A percentile compares a stretch with the other conserved stretches of the same genome.
Conservation (phyloP, 2,797 vertebrate genomes). For the Hemibagrus guttatus region DNA sequence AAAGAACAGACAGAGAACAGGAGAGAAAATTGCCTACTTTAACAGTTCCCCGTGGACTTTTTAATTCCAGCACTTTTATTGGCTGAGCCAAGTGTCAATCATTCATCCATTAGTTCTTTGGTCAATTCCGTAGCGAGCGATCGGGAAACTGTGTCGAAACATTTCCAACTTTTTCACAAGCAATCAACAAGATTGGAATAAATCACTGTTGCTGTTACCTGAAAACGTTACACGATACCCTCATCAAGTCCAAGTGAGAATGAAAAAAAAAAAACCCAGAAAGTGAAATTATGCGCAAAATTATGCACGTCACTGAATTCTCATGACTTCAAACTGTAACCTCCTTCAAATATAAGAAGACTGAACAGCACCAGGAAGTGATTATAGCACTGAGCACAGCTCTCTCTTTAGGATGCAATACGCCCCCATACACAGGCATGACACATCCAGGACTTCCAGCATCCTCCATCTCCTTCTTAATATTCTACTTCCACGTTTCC, state of each 20-base stretch:
- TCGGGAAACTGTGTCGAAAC: neutral
- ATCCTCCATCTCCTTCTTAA: neutral
- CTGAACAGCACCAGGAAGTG: neutral
- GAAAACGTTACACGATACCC: neutral
- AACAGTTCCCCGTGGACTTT: neutral
- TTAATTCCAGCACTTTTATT: neutral
- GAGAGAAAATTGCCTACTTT: conserved; percentile 16
- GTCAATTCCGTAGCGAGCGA: neutral
- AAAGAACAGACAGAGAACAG: neutral
- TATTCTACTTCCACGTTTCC: neutral
- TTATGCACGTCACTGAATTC: neutral
- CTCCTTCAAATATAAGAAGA: neutral
- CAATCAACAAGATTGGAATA: neutral
- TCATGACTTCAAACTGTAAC: neutral
- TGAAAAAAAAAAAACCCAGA: neutral
- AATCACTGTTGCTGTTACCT: neutral
- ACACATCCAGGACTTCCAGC: neutral
- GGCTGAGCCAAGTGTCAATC: neutral
- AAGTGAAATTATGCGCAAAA: neutral
- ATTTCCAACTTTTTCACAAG: neutral
- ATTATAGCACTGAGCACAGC: conserved; percentile 8
- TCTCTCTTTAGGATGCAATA: conserved; percentile 65
- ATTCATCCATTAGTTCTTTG: neutral
- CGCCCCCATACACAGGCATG: neutral
- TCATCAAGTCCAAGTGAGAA: no score